A percentile compares a stretch with the other conserved stretches of the same genome.
These are phyloP conservation scores for Palythoa grandis DNA, from an alignment of 92 coral and sea anemone species.

Conservation along the genomic window DNA sequence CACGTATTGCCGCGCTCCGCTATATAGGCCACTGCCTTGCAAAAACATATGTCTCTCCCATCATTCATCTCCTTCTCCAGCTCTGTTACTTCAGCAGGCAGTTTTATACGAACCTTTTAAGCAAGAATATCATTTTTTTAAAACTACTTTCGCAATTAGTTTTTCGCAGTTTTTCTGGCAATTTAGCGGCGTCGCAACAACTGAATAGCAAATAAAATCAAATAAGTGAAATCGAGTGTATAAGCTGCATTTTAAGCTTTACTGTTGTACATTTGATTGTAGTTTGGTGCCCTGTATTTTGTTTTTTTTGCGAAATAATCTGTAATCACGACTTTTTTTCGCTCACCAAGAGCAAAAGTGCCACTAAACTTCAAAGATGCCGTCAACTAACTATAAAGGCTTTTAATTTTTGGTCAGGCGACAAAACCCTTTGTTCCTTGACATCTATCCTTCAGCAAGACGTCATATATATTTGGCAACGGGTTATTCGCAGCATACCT, in stretches of 20 bases:
- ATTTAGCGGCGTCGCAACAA: background rate
- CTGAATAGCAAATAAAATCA: slow-evolving; percentile 19
- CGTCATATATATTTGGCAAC: too few relatives aligned
- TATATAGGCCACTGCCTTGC: background rate
- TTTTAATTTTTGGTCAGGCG: too few relatives aligned
- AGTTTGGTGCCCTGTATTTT: background rate
- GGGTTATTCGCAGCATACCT: too few relatives aligned
- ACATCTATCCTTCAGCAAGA: too few relatives aligned
- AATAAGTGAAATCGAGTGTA: slow-evolving; percentile 5
- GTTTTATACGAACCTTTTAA: too few relatives aligned
- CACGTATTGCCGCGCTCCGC: background rate
- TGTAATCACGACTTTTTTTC: too few relatives aligned
- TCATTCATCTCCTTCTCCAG: background rate
- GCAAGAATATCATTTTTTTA: background rate
- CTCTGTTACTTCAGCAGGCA: background rate
- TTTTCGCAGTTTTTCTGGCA: slow-evolving; percentile 2
- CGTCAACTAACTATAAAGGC: too few relatives aligned
- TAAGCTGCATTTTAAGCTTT: slow-evolving; percentile 11
- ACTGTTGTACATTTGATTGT: slow-evolving; percentile 3
- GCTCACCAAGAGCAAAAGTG: too few relatives aligned
- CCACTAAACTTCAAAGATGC: too few relatives aligned
- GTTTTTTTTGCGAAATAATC: slow-evolving; percentile 17
- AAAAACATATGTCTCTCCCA: background rate
- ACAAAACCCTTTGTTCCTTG: too few relatives aligned
- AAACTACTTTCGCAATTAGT: slow-evolving; percentile 12